These are phyloP conservation scores for Spea multiplicata DNA, from an alignment of 2,113 vertebrate genomes.

Conservation along the genomic window DNA sequence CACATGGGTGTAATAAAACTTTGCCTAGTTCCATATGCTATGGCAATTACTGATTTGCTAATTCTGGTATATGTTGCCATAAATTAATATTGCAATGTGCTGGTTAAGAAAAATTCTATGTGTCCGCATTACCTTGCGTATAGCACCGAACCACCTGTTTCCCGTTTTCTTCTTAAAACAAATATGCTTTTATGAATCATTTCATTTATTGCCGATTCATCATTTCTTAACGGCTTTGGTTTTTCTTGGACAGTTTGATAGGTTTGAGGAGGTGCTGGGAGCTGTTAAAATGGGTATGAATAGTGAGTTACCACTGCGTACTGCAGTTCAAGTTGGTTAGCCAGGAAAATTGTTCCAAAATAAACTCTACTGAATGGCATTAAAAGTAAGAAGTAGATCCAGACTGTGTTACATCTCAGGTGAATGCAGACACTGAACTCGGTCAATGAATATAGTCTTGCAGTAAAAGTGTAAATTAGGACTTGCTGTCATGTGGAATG, in stretches of 20 bases:
- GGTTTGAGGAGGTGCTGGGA: conserved; percentile 30
- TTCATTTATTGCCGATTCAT: conserved; percentile 39
- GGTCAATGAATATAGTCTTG: conserved; percentile 9
- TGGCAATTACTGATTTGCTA: conserved; percentile 44
- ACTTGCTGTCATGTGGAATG: background rate
- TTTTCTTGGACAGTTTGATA: conserved; percentile 38
- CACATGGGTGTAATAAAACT: conserved; percentile 44
- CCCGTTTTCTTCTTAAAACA: conserved; percentile 31
- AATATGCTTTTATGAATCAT: conserved; percentile 38
- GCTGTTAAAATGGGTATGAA: conserved; percentile 26
- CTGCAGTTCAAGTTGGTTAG: background rate
- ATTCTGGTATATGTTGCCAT: conserved; percentile 39
- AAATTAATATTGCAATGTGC: conserved; percentile 35
- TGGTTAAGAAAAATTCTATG: conserved; percentile 29
- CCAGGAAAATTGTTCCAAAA: conserved; percentile 27
- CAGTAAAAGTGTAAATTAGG: background rate
- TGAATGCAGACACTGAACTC: conserved; percentile 11
- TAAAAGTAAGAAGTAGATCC: conserved; percentile 18
- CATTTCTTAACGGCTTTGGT: conserved; percentile 36
- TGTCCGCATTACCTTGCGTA: conserved; percentile 25
- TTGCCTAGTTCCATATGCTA: conserved; percentile 44
- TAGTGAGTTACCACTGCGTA: conserved; percentile 16
- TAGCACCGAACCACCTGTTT: conserved; percentile 33
- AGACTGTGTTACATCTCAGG: background rate
- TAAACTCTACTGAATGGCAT: conserved; percentile 27